Evolutionary conservation across 2,888 invertebrate genomes (phyloP).

Genomic region (Heliconius charithonia): DNA sequence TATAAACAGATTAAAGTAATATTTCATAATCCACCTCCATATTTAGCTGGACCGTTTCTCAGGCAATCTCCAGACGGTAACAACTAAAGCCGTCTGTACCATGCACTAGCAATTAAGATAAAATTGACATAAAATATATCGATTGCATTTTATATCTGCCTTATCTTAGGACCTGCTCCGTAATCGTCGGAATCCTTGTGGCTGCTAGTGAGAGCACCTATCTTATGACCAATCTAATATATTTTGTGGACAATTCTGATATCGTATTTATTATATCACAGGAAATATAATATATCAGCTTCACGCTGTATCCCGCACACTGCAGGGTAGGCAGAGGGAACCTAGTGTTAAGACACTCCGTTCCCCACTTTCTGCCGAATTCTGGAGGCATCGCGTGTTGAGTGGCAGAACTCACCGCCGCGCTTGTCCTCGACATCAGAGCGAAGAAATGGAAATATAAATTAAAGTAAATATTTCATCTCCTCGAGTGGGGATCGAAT

Average conservation of each 20-base stretch:
- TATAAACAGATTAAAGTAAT: constrained; percentile 18
- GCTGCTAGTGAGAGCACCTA: constrained; percentile 51
- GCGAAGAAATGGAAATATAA: no score
- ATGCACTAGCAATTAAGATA: constrained; percentile 54
- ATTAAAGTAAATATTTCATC: no score
- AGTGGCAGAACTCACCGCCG: no score
- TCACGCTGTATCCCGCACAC: no score
- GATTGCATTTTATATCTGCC: constrained; percentile 52
- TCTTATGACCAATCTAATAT: constrained; percentile 47
- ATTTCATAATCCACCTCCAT: constrained; percentile 33
- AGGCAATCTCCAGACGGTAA: constrained; percentile 49
- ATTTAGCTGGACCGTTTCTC: constrained; percentile 41
- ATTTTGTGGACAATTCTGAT: constrained; percentile 31
- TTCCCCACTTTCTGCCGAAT: no score
- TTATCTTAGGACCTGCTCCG: constrained; percentile 45
- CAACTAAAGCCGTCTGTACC: constrained; percentile 52
- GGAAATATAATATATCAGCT: constrained; percentile 6
- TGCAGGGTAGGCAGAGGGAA: no score
- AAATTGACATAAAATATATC: constrained; percentile 54
- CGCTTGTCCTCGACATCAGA: no score
- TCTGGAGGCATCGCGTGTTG: no score
- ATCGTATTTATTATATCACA: constrained; percentile 11
- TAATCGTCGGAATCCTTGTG: constrained; percentile 49
- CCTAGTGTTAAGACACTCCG: no score
- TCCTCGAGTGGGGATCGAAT: no score